Conservation (phyloP, 2,797 vertebrate genomes). For the Amazona finschi region DNA sequence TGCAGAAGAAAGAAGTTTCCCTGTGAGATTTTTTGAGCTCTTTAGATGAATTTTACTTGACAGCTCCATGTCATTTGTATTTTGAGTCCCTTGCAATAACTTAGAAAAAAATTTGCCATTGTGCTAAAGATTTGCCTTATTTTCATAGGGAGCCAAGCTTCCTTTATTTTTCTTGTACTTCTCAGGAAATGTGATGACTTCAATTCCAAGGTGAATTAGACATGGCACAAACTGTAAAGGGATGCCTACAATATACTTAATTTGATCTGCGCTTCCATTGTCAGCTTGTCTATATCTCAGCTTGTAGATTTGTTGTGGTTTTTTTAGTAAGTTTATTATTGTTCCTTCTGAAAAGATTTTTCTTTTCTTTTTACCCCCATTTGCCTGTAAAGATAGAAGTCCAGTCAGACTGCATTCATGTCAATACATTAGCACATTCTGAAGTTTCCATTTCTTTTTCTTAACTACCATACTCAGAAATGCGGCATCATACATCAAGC, state of each 20-base stretch:
- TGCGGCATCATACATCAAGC: too few species aligned
- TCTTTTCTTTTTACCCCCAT: rapidly evolving
- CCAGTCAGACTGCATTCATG: not conserved
- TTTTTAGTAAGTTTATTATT: not conserved
- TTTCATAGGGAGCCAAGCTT: not conserved
- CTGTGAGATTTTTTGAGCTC: not conserved
- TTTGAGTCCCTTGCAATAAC: not conserved
- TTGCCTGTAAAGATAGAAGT: not conserved
- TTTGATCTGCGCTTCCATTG: not conserved
- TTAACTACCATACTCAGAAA: too few species aligned
- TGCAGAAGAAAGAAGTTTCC: not conserved
- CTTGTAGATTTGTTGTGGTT: not conserved
- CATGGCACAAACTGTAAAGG: not conserved
- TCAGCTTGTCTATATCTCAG: not conserved
- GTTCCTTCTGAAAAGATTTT: not conserved
- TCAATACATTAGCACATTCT: not conserved
- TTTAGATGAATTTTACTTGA: constrained; percentile 19
- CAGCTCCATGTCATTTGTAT: not conserved
- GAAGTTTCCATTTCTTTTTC: not conserved
- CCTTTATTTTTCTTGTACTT: not conserved
- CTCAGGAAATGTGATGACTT: not conserved
- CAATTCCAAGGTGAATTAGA: not conserved
- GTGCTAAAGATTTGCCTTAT: not conserved
- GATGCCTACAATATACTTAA: not conserved
- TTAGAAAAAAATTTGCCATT: not conserved